Evolutionary conservation across 2,797 vertebrate genomes (phyloP), one percentile per base, ranked within the genome.

Genomic region (Sus cebifrons): DNA sequence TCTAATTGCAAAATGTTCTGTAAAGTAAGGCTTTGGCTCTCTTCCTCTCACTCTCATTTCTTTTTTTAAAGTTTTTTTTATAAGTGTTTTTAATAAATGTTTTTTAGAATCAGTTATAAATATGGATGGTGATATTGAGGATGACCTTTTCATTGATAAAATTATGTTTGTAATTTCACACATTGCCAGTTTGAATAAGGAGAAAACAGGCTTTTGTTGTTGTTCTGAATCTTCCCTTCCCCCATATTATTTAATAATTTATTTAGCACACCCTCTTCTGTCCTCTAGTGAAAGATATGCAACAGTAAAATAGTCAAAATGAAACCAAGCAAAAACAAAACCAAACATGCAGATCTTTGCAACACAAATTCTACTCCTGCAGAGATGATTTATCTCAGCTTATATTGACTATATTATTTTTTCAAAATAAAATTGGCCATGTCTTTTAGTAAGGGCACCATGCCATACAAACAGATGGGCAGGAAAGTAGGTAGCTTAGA

Each of bases 391-490:
- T 86, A 44, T 84, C 78, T 97, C 78, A 73, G 13, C 15, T 77
- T 40, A 6, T 74, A 92, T 94, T 97, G 88, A 83, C 62, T 96
- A 52, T 54, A 86, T 73, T 94, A 49, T 49, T 79, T 95, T 86
- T 95, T 70, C 49, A 74, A 86, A 93, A 78, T 95, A 97, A 91
- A 98, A 95, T 93, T 98, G 97, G 96, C 95, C 71, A 5, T 85
- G 65, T 91, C 44, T 97, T 96, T 96, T 36, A 77, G 23, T 73
- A 74, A 97, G 83, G 97, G 96, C 96, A 94, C 1, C 7, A 60
- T 97, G 98, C 96, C 98, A 98, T 98, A 83, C 13, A 93, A 95
- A 90, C 98, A 98, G 98, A 98, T 98, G 98, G 98, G 14, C 89
- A 68, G 65, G 84, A 95, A 96, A 97, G 94, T 97, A 98, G 97